These are phyloP conservation scores for Drosophila sproati DNA, from an alignment of 1,140 invertebrate species.

Conservation along the genomic window DNA sequence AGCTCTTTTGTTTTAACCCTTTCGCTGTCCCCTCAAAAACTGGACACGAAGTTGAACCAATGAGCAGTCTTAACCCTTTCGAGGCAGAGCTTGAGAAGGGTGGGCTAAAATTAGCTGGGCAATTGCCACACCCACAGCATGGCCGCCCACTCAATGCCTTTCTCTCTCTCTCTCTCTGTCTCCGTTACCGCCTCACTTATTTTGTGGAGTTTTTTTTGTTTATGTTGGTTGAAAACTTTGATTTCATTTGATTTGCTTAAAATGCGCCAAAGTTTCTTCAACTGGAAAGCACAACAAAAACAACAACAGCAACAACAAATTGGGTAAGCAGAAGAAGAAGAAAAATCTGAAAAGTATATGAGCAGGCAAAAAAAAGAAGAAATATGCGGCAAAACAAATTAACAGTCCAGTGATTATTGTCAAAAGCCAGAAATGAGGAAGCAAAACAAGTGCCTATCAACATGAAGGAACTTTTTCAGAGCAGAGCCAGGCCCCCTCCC, in stretches of 20 bases:
- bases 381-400: constrained; percentile 69
- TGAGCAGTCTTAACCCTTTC: constrained; percentile 65
- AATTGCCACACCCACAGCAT: constrained; percentile 35
- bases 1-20: constrained; percentile 64
- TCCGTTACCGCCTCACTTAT: neutral
- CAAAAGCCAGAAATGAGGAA: constrained; percentile 76
- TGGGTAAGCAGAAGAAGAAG: neutral
- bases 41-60: constrained; percentile 62
- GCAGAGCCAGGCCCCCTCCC: constrained; percentile 4
- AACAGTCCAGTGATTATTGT: constrained; percentile 83
- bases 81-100: constrained; percentile 17
- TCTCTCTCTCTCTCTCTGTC: neutral
- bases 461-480: constrained; percentile 21
- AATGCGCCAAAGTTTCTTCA: constrained; percentile 80
- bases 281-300: constrained; percentile 63
- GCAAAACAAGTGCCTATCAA: constrained; percentile 75
- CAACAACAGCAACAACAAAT: constrained; percentile 24
- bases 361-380: constrained; percentile 23
- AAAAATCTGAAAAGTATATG: constrained; percentile 18
- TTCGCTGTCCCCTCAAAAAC: constrained; percentile 41
- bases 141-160: constrained; percentile 1
- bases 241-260: constrained; percentile 77
- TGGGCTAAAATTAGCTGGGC: neutral
- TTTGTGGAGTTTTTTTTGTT: constrained; percentile 32
- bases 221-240: constrained; percentile 62